Base-by-base conservation (phyloP, 2,113 vertebrate genomes). In the Asarcornis scutulata region DNA sequence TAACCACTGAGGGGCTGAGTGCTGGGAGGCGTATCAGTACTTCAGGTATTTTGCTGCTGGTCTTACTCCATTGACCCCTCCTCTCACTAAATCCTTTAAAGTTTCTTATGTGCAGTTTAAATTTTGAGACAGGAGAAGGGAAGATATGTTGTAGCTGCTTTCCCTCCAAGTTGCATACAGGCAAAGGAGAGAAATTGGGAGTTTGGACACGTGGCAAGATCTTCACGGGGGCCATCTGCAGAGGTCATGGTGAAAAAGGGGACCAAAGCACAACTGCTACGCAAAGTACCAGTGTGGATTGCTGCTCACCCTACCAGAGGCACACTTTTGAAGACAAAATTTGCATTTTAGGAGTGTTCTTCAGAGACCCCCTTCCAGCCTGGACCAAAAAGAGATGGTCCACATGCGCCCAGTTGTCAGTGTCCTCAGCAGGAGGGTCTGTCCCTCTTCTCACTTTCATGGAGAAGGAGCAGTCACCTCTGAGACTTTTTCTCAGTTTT, bases 361-460 rank as follows among this genome's bases (percentile, higher is more conserved):
- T 67, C 18, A 56, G 62, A 86, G 74, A 3, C 5, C 16, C 3
- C 63, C 88, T 80, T 16, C 6, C 25, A 59, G 27, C 5, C n/a
- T 59, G 8, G 27, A 27, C 17, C 6, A 20, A 20, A 50, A 67
- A 44, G 21, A 20, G 8, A 13, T 16, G 7, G 7, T n/a, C 36
- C 14, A 20, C 1, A 0, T 26, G 18, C 34, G 8, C 10, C n/a
- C 21, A 5, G 3, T 36, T 6, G 3, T 34, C n/a, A 71, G 31
- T 59, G 13, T 4, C 0, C 11, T 64, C 56, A 40, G 5, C 32
- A 42, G 20, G 42, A 77, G 4, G 3, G 2, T 64, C 38, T n/a
- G 4, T 83, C 12, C n/a, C 10, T 72, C 23, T 66, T 29, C 25
- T 80, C 4, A 21, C 13, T 15, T 46, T 89, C 29, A 7, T 8